phyloP scores from a whole-genome alignment of 2,797 vertebrate genomes.

The Synaphobranchus kaupii region DNA sequence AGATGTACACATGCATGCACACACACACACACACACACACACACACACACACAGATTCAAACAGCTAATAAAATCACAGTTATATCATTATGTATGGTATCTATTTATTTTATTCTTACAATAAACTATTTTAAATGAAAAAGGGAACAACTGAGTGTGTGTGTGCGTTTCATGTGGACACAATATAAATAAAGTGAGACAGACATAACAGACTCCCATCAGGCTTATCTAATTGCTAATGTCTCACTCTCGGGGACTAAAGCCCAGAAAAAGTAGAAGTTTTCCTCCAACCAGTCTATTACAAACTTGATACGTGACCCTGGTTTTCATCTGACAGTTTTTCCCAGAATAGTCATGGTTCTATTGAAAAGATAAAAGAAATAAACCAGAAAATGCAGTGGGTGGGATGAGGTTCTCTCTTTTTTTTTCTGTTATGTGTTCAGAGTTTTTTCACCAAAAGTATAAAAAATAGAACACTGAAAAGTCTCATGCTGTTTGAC shows the following conservation, averaged over 20 bases:
- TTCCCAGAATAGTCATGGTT: not conserved
- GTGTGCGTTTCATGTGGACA: not conserved
- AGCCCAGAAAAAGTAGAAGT: slow-evolving; percentile 10
- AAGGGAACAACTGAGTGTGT: not conserved
- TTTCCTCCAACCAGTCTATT: slow-evolving; percentile 27
- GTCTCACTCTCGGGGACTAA: slow-evolving; percentile 18
- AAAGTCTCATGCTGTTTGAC: not conserved
- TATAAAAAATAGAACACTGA: not conserved
- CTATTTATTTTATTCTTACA: not conserved
- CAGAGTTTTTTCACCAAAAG: not conserved
- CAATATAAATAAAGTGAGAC: slow-evolving; percentile 8
- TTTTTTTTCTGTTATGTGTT: not conserved
- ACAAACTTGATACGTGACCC: slow-evolving; percentile 1
- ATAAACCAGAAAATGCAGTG: not conserved
- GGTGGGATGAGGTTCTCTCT: not conserved
- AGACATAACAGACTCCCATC: slow-evolving; percentile 3
- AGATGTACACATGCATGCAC: slow-evolving; percentile 14
- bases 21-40: not conserved
- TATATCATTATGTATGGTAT: not conserved
- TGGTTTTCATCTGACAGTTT: not conserved
- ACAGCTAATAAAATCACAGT: not conserved
- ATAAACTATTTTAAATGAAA: slow-evolving; percentile 12
- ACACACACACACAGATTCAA: not conserved
- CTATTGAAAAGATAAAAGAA: not conserved
- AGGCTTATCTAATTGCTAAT: slow-evolving; percentile 24